These are phyloP conservation scores for Labroides dimidiatus DNA, from an alignment of 2,797 vertebrate genomes.

Conservation along the genomic window DNA sequence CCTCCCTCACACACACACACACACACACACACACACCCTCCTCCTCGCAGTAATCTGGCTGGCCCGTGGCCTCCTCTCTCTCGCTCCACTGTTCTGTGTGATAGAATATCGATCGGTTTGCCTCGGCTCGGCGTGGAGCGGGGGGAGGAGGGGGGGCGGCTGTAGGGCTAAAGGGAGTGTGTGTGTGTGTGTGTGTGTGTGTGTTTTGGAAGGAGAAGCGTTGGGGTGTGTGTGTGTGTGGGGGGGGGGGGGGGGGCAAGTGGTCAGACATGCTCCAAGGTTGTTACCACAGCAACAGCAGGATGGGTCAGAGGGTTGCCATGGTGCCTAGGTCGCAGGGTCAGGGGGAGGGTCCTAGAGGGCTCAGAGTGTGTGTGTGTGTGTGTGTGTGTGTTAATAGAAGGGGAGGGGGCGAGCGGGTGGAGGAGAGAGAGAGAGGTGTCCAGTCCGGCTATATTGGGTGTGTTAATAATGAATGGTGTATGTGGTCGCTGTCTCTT, in stretches of 20 bases:
- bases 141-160: constrained; percentile 54
- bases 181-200: constrained; percentile 23
- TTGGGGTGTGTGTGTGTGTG: no score
- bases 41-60: constrained; percentile 83
- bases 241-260: constrained; percentile 54
- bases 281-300: constrained; percentile 86
- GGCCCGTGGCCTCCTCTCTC: constrained; percentile 84
- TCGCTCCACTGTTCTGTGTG: constrained; percentile 90
- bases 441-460: constrained; percentile 71
- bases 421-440: constrained; percentile 33
- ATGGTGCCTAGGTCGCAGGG: constrained; percentile 84
- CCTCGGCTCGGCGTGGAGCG: constrained; percentile 79
- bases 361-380: constrained; percentile 42
- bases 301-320: constrained; percentile 87
- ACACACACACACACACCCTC: constrained; percentile 19
- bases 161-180: constrained; percentile 55
- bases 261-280: constrained; percentile 88
- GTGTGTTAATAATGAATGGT: constrained; percentile 79
- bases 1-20: constrained; percentile 45
- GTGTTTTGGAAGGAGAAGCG: constrained; percentile 21
- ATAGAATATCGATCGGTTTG: constrained; percentile 89
- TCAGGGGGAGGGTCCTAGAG: constrained; percentile 78
- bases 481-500: constrained; percentile 57
- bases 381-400: constrained; percentile 66
- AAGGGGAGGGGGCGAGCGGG: constrained; percentile 23